Evolutionary conservation across 2,888 invertebrate species (phyloP).

Genomic region (Dolichomitus sp.): DNA sequence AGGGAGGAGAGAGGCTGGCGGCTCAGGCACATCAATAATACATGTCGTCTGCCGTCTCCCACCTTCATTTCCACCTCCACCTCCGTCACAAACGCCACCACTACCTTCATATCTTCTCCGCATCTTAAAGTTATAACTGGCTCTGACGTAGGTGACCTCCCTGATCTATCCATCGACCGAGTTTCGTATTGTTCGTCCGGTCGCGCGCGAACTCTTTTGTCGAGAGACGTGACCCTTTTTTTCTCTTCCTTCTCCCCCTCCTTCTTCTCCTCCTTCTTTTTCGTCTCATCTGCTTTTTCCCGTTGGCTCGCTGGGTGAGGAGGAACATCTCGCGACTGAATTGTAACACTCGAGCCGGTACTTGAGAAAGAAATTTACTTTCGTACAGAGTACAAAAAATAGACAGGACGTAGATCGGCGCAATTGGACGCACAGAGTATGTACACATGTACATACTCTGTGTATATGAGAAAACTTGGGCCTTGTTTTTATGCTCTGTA

Average conservation of each 20-base stretch:
- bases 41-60: constrained; percentile 76
- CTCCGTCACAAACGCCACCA: constrained; percentile 46
- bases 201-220: constrained; percentile 64
- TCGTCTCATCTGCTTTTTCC: constrained; percentile 50
- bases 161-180: constrained; percentile 68
- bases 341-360: constrained; percentile 44
- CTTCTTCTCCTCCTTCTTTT: constrained; percentile 16
- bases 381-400: constrained; percentile 4
- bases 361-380: constrained; percentile 33
- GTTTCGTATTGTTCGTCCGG: constrained; percentile 65
- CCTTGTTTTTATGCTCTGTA: neutral
- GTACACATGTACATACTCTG: no score
- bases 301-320: neutral
- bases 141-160: constrained; percentile 79
- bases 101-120: constrained; percentile 71
- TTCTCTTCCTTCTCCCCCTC: constrained; percentile 46
- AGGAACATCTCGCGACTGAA: constrained; percentile 50
- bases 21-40: constrained; percentile 81
- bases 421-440: neutral
- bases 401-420: neutral
- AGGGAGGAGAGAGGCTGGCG: constrained; percentile 72
- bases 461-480: neutral
- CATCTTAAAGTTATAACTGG: constrained; percentile 77
- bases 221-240: constrained; percentile 65
- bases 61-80: constrained; percentile 63